Evolutionary conservation across 2,888 invertebrate genomes (phyloP).

Genomic region (Caenorhabditis parvicauda): DNA sequence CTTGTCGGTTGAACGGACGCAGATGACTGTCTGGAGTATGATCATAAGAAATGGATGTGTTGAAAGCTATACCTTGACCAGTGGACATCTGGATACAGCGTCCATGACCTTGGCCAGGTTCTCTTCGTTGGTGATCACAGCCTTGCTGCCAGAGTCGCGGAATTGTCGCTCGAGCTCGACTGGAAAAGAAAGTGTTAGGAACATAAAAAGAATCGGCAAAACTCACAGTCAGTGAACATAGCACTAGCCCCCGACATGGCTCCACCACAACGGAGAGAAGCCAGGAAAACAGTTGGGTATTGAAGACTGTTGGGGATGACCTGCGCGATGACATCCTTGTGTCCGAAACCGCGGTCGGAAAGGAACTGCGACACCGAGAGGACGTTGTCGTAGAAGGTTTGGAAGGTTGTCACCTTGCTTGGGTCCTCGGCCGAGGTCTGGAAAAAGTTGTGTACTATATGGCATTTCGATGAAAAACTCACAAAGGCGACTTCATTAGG

Average conservation of each 20-base stretch:
- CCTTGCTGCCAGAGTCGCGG: slow-evolving; percentile 41
- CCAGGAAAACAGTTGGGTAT: slow-evolving; percentile 42
- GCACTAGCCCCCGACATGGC: slow-evolving; percentile 45
- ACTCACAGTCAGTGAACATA: slow-evolving; percentile 50
- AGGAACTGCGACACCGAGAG: slow-evolving; percentile 20
- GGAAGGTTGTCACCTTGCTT: slow-evolving; percentile 13
- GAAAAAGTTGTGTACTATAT: neutral
- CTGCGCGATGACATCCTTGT: slow-evolving; percentile 36
- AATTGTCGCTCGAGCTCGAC: slow-evolving; percentile 54
- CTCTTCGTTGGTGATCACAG: slow-evolving; percentile 45
- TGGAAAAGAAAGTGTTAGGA: slow-evolving; percentile 15
- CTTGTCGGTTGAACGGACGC: slow-evolving; percentile 22
- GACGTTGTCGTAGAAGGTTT: slow-evolving; percentile 27
- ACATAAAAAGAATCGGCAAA: neutral
- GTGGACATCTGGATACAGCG: slow-evolving; percentile 38
- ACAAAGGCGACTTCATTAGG: slow-evolving; percentile 39
- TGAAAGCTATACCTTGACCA: slow-evolving; percentile 21
- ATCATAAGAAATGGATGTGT: neutral
- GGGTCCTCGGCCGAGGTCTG: slow-evolving; percentile 32
- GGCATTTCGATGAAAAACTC: neutral
- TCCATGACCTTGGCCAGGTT: slow-evolving; percentile 45
- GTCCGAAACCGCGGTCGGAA: slow-evolving; percentile 4
- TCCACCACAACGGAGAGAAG: slow-evolving; percentile 31
- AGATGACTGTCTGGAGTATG: slow-evolving; percentile 36
- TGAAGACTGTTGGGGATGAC: slow-evolving; percentile 41